Evolutionary conservation across 2,888 invertebrate species (phyloP).

Genomic region (Lumbricus terrestris): DNA sequence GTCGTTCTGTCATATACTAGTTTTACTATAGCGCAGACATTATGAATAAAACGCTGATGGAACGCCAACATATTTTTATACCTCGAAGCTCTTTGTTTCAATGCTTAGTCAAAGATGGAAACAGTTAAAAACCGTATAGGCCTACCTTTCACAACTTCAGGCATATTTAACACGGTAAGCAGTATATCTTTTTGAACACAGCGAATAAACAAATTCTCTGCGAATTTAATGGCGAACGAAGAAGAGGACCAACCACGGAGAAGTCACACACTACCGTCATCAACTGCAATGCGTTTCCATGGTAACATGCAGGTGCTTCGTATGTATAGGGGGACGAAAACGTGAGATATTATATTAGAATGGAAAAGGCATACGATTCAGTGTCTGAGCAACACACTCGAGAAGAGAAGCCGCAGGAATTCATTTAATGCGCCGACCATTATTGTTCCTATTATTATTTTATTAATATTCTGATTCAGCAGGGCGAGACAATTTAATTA

Average conservation of each 20-base stretch:
- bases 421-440: not conserved
- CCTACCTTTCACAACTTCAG: too few relatives aligned
- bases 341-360: not conserved
- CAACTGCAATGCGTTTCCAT: not conserved
- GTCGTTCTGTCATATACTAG: too few relatives aligned
- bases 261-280: not conserved
- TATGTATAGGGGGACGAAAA: not conserved
- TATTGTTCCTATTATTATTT: not conserved
- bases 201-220: not conserved
- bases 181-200: not conserved
- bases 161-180: too few relatives aligned
- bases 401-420: not conserved
- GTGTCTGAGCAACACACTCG: not conserved
- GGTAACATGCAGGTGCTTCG: not conserved
- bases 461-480: not conserved
- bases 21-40: too few relatives aligned
- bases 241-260: not conserved
- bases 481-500: not conserved
- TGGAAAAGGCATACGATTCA: not conserved
- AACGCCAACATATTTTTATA: too few relatives aligned
- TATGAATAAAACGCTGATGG: too few relatives aligned
- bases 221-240: not conserved
- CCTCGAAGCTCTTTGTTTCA: too few relatives aligned
- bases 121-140: too few relatives aligned
- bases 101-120: too few relatives aligned